These are phyloP conservation scores for Bombycilla garrulus DNA, from an alignment of 2,113 vertebrate species.

Conservation along the genomic window DNA sequence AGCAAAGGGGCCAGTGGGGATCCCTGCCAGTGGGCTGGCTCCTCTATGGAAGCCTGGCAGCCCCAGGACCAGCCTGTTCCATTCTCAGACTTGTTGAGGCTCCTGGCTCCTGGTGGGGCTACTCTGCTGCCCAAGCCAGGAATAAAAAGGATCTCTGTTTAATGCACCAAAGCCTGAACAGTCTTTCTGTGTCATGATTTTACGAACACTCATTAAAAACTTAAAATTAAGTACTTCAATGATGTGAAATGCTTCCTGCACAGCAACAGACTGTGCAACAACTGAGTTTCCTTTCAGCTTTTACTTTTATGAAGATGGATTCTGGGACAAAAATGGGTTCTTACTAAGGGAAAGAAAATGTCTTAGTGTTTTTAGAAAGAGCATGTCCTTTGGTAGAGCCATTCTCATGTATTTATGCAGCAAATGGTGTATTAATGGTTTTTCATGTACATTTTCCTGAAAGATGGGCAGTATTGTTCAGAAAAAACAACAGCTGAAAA, in stretches of 20 bases:
- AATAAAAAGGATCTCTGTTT: neutral
- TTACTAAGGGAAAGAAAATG: neutral
- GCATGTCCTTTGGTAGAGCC: neutral
- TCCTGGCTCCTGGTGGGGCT: neutral
- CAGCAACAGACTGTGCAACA: neutral
- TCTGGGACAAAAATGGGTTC: neutral
- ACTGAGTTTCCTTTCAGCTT: neutral
- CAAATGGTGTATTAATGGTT: neutral
- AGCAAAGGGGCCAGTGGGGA: rapidly evolving
- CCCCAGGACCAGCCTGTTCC: neutral
- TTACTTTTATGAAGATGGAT: neutral
- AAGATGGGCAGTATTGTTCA: neutral
- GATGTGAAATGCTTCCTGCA: neutral
- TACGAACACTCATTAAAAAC: neutral
- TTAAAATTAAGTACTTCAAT: neutral
- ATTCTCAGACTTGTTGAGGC: neutral
- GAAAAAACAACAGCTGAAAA: neutral
- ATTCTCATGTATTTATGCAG: neutral
- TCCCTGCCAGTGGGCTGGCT: neutral
- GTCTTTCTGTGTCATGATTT: neutral
- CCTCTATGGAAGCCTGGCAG: neutral
- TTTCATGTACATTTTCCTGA: neutral
- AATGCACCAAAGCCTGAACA: neutral
- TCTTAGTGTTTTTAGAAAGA: neutral
- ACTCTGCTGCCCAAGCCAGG: neutral